Evolutionary conservation across 2,797 vertebrate species (phyloP).

Genomic region (Decapterus maruadsi): DNA sequence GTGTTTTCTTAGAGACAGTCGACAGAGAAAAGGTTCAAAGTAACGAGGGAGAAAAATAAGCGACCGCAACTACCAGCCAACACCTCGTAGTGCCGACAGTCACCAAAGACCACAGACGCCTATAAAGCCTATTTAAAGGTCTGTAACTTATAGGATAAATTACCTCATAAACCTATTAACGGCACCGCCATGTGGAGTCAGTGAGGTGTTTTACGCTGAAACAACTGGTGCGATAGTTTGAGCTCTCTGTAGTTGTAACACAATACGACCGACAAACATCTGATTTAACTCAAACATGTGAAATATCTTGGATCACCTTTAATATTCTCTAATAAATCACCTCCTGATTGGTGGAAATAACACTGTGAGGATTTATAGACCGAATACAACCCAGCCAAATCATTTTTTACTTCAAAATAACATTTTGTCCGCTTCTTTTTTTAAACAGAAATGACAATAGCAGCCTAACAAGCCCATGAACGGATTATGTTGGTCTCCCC

Average conservation of each 20-base stretch:
- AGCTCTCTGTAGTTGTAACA: not conserved
- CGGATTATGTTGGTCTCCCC: no score
- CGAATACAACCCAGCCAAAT: not conserved
- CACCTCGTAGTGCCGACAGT: constrained; percentile 1
- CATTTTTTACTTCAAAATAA: not conserved
- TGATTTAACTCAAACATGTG: not conserved
- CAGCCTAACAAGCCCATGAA: no score
- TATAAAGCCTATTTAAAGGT: not conserved
- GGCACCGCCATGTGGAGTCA: no score
- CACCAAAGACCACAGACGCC: not conserved
- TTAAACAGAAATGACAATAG: no score
- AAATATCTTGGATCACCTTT: not conserved
- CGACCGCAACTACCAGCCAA: not conserved
- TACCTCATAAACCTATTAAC: not conserved
- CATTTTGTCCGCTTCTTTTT: not conserved
- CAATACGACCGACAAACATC: not conserved
- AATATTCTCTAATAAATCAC: not conserved
- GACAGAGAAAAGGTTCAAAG: not conserved
- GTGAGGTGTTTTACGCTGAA: not conserved
- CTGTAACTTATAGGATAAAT: not conserved
- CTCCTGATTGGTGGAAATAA: not conserved
- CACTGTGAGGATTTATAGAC: not conserved
- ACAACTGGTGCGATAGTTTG: not conserved
- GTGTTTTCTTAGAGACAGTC: not conserved
- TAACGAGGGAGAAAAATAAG: not conserved